These are phyloP conservation scores for Onychomys leucogaster DNA, from an alignment of 2,797 vertebrate species.

Conservation along the genomic window DNA sequence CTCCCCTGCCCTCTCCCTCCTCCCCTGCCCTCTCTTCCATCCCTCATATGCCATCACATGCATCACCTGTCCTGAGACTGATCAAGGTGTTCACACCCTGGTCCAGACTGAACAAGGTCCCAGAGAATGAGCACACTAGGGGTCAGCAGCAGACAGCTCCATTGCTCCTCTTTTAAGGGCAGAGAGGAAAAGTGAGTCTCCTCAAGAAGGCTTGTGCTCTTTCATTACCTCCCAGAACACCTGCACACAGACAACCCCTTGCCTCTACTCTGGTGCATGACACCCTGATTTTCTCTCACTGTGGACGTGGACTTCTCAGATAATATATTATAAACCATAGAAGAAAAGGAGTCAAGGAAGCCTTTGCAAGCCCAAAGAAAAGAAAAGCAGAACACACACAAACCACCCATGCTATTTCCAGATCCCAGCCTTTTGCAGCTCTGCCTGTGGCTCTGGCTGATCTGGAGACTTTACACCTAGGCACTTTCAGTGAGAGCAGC, in stretches of 20 bases:
- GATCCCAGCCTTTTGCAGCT: neutral
- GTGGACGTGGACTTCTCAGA: neutral
- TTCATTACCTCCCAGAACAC: neutral
- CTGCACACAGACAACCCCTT: conserved; percentile 28
- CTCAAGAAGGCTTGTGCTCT: neutral
- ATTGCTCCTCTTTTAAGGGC: neutral
- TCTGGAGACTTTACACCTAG: neutral
- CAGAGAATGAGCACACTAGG: neutral
- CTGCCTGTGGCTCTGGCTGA: neutral
- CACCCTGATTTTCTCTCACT: conserved; percentile 12
- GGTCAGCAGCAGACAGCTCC: neutral
- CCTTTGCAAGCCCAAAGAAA: conserved; percentile 13
- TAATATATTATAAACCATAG: conserved; percentile 23
- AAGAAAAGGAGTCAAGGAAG: neutral
- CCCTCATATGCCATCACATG: neutral
- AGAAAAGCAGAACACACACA: neutral
- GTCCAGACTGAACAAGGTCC: neutral
- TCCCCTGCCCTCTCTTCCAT: neutral
- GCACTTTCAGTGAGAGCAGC: neutral
- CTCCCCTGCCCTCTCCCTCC: neutral
- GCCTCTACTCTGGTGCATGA: neutral
- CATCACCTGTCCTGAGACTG: neutral
- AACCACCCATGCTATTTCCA: neutral
- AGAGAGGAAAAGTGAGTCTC: neutral
- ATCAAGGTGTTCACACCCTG: neutral